Conservation (phyloP, 2,113 vertebrate genomes). For the Ailuropoda melanoleuca region DNA sequence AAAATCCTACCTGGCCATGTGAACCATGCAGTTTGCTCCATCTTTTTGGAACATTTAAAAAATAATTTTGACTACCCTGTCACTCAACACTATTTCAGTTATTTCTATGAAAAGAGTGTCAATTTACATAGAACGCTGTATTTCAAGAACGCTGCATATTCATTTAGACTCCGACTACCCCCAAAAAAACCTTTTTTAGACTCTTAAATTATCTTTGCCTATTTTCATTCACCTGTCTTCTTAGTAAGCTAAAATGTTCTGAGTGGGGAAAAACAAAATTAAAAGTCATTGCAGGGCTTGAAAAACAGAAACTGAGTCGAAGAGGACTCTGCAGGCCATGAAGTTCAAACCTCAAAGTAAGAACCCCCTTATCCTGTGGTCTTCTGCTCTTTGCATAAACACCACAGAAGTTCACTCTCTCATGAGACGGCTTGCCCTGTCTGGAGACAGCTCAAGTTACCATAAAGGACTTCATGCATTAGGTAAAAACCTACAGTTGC, state of each 20-base stretch:
- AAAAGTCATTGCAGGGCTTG: not conserved
- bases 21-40: not conserved
- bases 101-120: not conserved
- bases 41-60: slow-evolving; percentile 1
- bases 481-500: not conserved
- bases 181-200: not conserved
- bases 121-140: not conserved
- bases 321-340: not conserved
- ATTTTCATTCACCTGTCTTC: not conserved
- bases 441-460: not conserved
- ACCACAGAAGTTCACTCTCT: not conserved
- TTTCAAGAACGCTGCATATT: not conserved
- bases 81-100: not conserved
- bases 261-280: too few relatives aligned
- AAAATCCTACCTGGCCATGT: not conserved
- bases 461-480: not conserved
- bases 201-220: slow-evolving; percentile 23
- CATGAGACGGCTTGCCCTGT: rapidly evolving
- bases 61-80: not conserved
- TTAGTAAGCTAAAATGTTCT: slow-evolving; percentile 2
- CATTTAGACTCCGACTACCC: not conserved
- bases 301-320: slow-evolving; percentile 7
- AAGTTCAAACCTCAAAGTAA: not conserved
- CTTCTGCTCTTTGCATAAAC: not conserved
- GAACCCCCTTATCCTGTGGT: not conserved